A percentile compares a stretch with the other conserved stretches of the same genome.
phyloP scores from a whole-genome alignment of 1,140 invertebrate genomes.

The Lamellibrachia luymesi region DNA sequence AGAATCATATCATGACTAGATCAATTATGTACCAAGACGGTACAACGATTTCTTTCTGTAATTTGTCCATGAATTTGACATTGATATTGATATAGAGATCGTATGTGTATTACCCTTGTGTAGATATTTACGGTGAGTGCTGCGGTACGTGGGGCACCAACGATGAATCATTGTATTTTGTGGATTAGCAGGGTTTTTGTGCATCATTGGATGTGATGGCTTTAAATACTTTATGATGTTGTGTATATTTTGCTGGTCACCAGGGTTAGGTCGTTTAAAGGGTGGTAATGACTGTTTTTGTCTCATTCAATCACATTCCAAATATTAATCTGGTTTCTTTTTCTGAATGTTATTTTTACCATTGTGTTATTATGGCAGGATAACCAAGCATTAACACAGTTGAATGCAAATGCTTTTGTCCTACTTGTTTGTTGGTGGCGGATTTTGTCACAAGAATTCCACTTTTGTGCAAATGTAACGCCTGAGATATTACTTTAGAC shows the following conservation, averaged over 20 bases:
- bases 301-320: background rate
- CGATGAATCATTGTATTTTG: background rate
- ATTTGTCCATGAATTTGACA: conserved; percentile 5
- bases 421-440: background rate
- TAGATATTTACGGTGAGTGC: background rate
- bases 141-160: background rate
- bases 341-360: background rate
- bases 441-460: conserved; percentile 5
- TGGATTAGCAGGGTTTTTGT: background rate
- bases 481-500: background rate
- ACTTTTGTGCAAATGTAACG: conserved; percentile 1
- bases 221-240: background rate
- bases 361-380: background rate
- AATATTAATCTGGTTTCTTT: background rate
- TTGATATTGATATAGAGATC: background rate
- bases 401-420: background rate
- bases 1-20: background rate
- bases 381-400: background rate
- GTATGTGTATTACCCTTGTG: background rate
- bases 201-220: background rate
- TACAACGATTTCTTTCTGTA: background rate
- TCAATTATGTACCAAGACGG: background rate
- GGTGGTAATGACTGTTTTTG: background rate
- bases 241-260: background rate
- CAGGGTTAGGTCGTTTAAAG: background rate